Conservation (phyloP, 2,113 vertebrate genomes). For the Pavo muticus region DNA sequence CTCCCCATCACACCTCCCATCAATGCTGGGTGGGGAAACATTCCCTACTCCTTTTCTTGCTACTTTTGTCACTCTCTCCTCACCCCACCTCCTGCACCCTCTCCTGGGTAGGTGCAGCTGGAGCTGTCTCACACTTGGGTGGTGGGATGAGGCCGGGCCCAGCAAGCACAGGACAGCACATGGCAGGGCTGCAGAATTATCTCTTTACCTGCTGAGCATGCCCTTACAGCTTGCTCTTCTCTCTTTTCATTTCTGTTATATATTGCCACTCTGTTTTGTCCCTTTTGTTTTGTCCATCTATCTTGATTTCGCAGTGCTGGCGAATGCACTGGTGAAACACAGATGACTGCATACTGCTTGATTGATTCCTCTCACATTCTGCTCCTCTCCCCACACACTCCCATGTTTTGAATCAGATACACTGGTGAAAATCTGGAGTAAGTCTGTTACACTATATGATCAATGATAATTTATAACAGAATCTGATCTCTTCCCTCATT, state of each 20-base stretch:
- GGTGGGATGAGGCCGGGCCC: rapidly evolving
- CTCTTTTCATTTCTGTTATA: background rate
- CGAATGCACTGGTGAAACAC: background rate
- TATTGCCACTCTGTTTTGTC: background rate
- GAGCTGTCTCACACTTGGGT: rapidly evolving
- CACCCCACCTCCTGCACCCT: background rate
- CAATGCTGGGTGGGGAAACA: rapidly evolving
- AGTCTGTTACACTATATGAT: background rate
- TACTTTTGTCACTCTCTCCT: background rate
- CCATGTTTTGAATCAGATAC: background rate
- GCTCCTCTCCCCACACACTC: rapidly evolving
- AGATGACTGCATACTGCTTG: background rate
- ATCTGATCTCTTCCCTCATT: background rate
- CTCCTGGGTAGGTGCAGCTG: background rate
- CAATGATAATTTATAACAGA: background rate
- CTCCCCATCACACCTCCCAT: background rate
- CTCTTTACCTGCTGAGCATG: background rate
- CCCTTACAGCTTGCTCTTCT: background rate
- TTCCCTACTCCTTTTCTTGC: background rate
- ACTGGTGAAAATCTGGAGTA: background rate
- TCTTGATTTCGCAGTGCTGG: background rate
- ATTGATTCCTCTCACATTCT: background rate
- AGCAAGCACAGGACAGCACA: rapidly evolving
- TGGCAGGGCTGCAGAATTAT: rapidly evolving
- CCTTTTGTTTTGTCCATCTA: background rate